phyloP scores from a whole-genome alignment of 2,113 vertebrate genomes.

The Amblyopsis rosae region DNA sequence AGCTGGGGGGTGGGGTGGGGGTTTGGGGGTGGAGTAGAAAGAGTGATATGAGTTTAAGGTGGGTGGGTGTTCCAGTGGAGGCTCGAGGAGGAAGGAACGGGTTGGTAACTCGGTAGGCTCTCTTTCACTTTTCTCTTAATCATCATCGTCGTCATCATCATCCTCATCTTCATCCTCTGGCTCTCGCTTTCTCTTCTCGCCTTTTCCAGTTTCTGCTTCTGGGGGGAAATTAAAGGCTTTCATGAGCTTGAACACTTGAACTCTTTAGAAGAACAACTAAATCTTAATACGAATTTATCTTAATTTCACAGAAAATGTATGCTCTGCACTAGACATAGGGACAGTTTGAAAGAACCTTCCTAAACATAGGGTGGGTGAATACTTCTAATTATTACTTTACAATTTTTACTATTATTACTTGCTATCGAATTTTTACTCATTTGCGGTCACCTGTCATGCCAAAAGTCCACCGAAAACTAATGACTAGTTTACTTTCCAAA shows the following conservation, averaged over 20 bases:
- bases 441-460: too few species aligned
- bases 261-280: too few species aligned
- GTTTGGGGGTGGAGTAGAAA: constrained; percentile 56
- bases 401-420: too few species aligned
- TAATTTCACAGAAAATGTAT: too few species aligned
- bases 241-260: background rate
- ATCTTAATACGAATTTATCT: too few species aligned
- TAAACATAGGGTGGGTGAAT: too few species aligned
- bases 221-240: background rate
- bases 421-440: too few species aligned
- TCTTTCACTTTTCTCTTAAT: constrained; percentile 48
- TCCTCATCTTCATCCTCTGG: constrained; percentile 87
- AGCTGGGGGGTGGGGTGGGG: constrained; percentile 54
- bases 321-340: too few species aligned
- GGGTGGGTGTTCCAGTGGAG: constrained; percentile 58
- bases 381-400: too few species aligned
- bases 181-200: constrained; percentile 90
- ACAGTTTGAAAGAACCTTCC: too few species aligned
- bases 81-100: constrained; percentile 43
- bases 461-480: too few species aligned
- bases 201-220: constrained; percentile 82
- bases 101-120: constrained; percentile 66
- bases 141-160: constrained; percentile 82
- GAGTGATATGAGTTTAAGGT: constrained; percentile 55
- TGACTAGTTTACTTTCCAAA: too few species aligned